phyloP scores from a whole-genome alignment of 2,797 vertebrate genomes.

The Channallabes apus region DNA sequence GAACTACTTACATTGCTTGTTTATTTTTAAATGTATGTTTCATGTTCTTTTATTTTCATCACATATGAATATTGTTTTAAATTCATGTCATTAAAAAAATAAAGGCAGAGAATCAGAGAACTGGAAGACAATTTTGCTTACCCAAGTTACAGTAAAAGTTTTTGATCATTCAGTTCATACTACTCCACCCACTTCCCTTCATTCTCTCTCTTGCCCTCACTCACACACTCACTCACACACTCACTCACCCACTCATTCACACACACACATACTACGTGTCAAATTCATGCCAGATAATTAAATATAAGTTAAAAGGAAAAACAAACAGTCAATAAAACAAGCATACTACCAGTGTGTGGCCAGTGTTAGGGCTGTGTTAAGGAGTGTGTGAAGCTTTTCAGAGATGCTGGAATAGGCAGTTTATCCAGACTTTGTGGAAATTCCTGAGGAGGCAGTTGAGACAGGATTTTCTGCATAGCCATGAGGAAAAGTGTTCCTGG shows the following conservation, averaged over 20 bases:
- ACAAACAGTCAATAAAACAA: not conserved
- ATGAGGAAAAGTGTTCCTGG: constrained; percentile 79
- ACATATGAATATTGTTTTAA: not conserved
- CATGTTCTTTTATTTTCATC: not conserved
- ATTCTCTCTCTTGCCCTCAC: too few relatives aligned
- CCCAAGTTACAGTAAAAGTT: not conserved
- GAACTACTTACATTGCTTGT: not conserved
- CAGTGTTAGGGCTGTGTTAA: not conserved
- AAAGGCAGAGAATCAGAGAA: not conserved
- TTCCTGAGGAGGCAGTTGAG: constrained; percentile 76
- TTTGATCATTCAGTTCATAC: not conserved
- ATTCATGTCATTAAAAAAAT: too few relatives aligned
- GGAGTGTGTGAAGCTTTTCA: constrained; percentile 77
- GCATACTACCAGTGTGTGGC: not conserved
- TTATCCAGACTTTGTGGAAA: constrained; percentile 81
- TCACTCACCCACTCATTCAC: too few relatives aligned
- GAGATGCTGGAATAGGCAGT: constrained; percentile 82
- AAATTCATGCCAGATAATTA: not conserved
- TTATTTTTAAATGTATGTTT: too few relatives aligned
- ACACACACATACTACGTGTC: not conserved
- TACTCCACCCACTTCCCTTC: too few relatives aligned
- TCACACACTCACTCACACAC: not conserved
- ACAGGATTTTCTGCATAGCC: constrained; percentile 82
- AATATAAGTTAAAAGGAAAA: not conserved
- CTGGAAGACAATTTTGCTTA: not conserved